Percentiles rank a stretch among this genome's conserved stretches.
These are phyloP conservation scores for Chymomyza procnemis DNA, from an alignment of 2,888 invertebrate genomes.

Conservation along the genomic window DNA sequence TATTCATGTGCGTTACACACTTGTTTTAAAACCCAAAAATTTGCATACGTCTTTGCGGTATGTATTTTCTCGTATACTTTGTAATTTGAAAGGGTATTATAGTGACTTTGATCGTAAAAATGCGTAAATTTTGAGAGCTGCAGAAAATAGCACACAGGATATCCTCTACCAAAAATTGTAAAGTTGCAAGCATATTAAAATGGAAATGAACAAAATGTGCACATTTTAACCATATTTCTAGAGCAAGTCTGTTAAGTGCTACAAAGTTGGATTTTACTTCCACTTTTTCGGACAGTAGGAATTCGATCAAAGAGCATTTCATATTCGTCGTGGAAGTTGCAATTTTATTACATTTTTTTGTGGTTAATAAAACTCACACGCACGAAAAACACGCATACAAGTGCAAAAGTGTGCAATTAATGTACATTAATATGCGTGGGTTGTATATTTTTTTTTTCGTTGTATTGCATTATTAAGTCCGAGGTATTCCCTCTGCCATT, in stretches of 20 bases:
- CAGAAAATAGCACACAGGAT: too few relatives aligned
- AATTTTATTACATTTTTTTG: background rate
- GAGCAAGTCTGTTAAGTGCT: too few relatives aligned
- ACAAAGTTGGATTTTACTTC: too few relatives aligned
- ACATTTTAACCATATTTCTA: too few relatives aligned
- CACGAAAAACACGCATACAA: conserved; percentile 1
- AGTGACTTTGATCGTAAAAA: background rate
- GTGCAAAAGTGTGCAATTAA: conserved; percentile 47
- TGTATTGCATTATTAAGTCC: conserved; percentile 39
- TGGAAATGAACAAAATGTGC: too few relatives aligned
- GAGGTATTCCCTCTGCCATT: conserved; percentile 20
- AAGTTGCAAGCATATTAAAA: too few relatives aligned
- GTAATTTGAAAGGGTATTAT: background rate
- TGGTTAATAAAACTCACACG: background rate
- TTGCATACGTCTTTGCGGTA: conserved; percentile 49
- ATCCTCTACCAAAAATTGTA: too few relatives aligned
- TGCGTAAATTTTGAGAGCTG: too few relatives aligned
- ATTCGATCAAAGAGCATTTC: background rate
- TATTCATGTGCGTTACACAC: conserved; percentile 43
- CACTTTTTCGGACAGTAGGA: too few relatives aligned
- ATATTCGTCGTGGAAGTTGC: background rate
- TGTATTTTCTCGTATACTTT: background rate
- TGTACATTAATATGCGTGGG: conserved; percentile 43
- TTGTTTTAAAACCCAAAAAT: conserved; percentile 54
- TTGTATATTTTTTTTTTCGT: background rate